A percentile compares a stretch with the other conserved stretches of the same genome.
Conservation (phyloP, 1,140 invertebrate genomes). For the Ectropis grisescens region DNA sequence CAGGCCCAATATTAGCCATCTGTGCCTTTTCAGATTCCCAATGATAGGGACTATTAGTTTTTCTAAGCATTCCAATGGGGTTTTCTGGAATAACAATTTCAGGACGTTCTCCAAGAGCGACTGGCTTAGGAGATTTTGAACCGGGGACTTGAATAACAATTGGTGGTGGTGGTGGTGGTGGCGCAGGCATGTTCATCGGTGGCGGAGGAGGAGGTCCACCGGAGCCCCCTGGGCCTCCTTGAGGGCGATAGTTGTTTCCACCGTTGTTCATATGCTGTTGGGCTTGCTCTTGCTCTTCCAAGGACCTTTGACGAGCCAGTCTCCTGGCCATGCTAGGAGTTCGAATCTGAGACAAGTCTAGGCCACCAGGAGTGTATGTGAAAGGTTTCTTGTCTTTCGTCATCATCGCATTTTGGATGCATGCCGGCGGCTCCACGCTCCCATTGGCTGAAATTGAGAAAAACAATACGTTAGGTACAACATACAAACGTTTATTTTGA, state of each 20-base stretch:
- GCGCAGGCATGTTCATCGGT: conserved; percentile 54
- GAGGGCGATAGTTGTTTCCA: conserved; percentile 64
- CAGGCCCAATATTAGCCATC: conserved; percentile 37
- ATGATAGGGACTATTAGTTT: conserved; percentile 68
- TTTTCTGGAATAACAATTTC: conserved; percentile 79
- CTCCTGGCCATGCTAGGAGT: conserved; percentile 91
- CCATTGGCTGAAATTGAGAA: conserved; percentile 49
- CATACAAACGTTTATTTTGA: too few species aligned
- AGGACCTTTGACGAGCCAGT: conserved; percentile 73
- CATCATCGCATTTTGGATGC: conserved; percentile 94
- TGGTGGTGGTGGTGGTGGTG: conserved; percentile 71
- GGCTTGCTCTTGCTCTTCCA: conserved; percentile 67
- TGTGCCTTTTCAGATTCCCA: conserved; percentile 64
- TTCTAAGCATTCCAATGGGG: conserved; percentile 72
- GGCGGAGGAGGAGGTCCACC: conserved; percentile 72
- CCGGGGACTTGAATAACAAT: conserved; percentile 63
- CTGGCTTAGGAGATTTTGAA: conserved; percentile 56
- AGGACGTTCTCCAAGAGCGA: conserved; percentile 65
- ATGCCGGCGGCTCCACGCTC: conserved; percentile 81
- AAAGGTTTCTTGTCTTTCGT: conserved; percentile 96
- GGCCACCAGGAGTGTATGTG: conserved; percentile 92
- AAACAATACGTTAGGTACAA: conserved; percentile 2
- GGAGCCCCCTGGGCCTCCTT: conserved; percentile 42
- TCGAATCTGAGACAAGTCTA: conserved; percentile 90
- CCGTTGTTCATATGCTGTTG: conserved; percentile 39